Evolutionary conservation across 2,888 invertebrate species (phyloP).

Genomic region (Phyto melanocephala): DNA sequence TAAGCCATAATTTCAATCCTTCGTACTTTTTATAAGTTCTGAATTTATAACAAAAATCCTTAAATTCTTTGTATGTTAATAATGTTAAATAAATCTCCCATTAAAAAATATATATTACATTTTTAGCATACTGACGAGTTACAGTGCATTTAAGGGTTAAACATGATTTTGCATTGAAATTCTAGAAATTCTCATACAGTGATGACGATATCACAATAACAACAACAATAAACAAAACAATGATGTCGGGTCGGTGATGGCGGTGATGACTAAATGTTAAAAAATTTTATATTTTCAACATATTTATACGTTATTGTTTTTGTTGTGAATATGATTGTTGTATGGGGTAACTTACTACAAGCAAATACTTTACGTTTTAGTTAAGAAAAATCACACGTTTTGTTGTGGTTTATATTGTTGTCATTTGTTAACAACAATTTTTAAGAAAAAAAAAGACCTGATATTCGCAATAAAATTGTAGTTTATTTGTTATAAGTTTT

Average conservation of each 20-base stretch:
- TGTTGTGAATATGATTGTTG: conserved; percentile 24
- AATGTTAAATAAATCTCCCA: too few species aligned
- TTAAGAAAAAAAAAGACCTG: neutral
- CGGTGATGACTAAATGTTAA: conserved; percentile 59
- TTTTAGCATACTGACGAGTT: too few species aligned
- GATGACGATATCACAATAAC: conserved; percentile 38
- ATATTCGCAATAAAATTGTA: conserved; percentile 39
- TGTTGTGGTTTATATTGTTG: conserved; percentile 10
- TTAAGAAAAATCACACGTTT: neutral
- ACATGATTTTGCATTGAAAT: neutral
- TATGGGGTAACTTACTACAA: neutral
- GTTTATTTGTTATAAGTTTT: conserved; percentile 10
- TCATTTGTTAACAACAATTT: conserved; percentile 24
- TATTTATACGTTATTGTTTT: conserved; percentile 16
- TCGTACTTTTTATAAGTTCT: too few species aligned
- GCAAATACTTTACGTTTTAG: neutral
- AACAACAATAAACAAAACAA: conserved; percentile 2
- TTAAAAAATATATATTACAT: too few species aligned
- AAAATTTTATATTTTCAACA: conserved; percentile 40
- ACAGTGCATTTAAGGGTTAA: neutral
- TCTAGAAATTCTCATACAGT: conserved; percentile 29
- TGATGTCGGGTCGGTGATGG: neutral
- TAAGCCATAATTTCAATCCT: too few species aligned
- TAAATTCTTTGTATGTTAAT: too few species aligned
- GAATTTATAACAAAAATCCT: too few species aligned